Evolutionary conservation across 2,113 vertebrate genomes (phyloP), one percentile per base, ranked within the genome.

Genomic region (Crotalus tigris): DNA sequence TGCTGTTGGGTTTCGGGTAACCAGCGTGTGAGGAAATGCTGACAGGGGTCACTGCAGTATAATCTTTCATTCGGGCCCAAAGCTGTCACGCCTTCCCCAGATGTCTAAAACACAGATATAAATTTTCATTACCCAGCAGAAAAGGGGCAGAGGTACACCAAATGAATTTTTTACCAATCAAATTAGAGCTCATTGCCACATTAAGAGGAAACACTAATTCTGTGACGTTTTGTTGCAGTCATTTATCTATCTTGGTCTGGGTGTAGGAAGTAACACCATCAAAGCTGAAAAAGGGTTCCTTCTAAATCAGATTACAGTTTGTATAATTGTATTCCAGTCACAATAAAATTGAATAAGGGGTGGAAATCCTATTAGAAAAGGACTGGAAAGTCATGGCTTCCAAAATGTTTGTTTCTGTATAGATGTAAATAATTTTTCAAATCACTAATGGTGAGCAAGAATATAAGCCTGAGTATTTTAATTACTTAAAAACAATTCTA

Each of bases 11-110:
- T 98, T 98, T 98, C 95, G 96, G 98, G 98, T 98, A 98, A 98
- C 98, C 98, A 97, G 97, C 97, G 97, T 96, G 57, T 96, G 96
- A 98, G 98, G 97, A 98, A 98, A 98, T 95, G 97, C 98, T 98
- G 98, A 98, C 98, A 98, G 98, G 97, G 98, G 98, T 98, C 98
- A 98, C 97, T 97, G 97, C 98, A 97, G 98, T 97, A 98, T 98
- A 98, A 98, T 98, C 98, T 98, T 98, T 98, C 98, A 98, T 98
- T 97, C 98, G n/a, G 98, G 97, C 98, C 98, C 98, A 98, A 98
- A 98, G 98, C 98, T 98, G 98, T 98, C 98, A 98, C 97, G 97
- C 97, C 97, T 97, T 98, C 97, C 98, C 98, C 98, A 98, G 98
- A 98, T 98, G 98, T 98, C 97, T 98, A 97, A 97, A 97, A 98